phyloP scores from a whole-genome alignment of 2,888 invertebrate genomes.

The Litoditis marina region DNA sequence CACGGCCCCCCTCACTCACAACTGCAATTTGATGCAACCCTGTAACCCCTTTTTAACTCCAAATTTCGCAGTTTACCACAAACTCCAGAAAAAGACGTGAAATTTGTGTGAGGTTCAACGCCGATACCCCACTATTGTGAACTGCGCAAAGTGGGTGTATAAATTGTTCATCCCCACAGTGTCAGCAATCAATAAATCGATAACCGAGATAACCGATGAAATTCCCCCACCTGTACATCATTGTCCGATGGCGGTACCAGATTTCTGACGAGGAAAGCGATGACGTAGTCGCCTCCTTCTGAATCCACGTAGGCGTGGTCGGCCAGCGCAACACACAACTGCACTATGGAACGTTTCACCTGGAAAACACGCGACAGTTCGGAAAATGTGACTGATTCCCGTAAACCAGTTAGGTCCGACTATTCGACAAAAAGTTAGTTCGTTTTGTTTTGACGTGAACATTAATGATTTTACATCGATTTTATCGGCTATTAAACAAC shows the following conservation, averaged over 20 bases:
- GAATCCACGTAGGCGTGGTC: slow-evolving; percentile 78
- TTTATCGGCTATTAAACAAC: not conserved
- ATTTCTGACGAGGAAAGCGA: slow-evolving; percentile 81
- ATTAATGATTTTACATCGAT: not conserved
- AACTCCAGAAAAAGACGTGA: no score
- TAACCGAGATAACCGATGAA: not conserved
- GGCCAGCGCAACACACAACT: slow-evolving; percentile 69
- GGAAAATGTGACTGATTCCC: no score
- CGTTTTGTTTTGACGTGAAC: not conserved
- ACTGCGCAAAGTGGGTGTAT: no score
- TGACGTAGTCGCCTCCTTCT: slow-evolving; percentile 73
- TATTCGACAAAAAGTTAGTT: no score
- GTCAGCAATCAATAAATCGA: not conserved
- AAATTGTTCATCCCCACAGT: no score
- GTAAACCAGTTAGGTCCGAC: no score
- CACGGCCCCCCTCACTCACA: no score
- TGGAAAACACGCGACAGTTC: slow-evolving; percentile 20
- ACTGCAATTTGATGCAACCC: no score
- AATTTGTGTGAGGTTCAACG: no score
- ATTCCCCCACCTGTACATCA: slow-evolving; percentile 22
- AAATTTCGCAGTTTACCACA: no score
- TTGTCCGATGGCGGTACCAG: slow-evolving; percentile 70
- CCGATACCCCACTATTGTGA: no score
- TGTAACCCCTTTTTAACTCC: no score
- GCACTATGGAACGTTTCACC: slow-evolving; percentile 47